Conservation (phyloP, 2,113 vertebrate genomes). For the Thinocorus orbignyianus region DNA sequence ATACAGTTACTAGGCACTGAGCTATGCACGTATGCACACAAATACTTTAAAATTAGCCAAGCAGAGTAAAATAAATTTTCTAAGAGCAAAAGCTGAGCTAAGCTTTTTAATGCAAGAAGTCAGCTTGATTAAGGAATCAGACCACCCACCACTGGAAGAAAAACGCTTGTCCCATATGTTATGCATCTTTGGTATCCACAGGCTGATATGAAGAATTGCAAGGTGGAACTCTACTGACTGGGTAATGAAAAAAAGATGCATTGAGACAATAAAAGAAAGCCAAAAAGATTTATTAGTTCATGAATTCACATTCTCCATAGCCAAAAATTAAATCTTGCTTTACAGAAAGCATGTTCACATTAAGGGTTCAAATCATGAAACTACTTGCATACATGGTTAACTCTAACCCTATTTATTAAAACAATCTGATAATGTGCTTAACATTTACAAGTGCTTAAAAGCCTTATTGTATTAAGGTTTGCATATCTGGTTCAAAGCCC, state of each 20-base stretch:
- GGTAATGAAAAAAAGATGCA: neutral
- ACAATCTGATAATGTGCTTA: neutral
- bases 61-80: conserved; percentile 23
- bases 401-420: neutral
- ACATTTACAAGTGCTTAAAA: neutral
- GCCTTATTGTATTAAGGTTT: neutral
- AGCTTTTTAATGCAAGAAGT: conserved; percentile 33
- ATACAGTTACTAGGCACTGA: neutral
- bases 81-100: neutral
- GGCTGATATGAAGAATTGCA: neutral
- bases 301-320: neutral
- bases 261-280: neutral
- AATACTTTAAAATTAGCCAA: conserved; percentile 8
- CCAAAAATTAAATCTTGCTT: neutral
- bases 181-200: neutral
- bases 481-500: neutral
- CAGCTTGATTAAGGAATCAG: conserved; percentile 6
- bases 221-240: neutral
- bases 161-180: conserved; percentile 2
- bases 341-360: neutral
- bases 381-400: neutral
- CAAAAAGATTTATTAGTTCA: neutral
- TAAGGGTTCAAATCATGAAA: neutral
- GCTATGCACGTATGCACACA: neutral
- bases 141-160: neutral